Base-by-base conservation (phyloP, 1,140 invertebrate genomes). In the Portunus trituberculatus region DNA sequence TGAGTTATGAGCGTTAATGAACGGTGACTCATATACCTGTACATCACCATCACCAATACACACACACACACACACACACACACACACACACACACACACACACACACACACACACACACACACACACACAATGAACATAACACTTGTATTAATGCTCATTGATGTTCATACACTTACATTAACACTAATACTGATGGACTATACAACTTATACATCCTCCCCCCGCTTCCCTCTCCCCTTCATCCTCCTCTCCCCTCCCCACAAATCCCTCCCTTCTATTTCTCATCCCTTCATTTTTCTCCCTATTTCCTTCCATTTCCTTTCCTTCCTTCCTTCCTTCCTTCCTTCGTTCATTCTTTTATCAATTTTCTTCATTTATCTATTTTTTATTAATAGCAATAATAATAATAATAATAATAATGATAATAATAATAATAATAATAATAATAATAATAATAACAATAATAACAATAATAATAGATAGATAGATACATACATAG, bases 71-170 rank as follows among this genome's bases (percentile, higher is more conserved):
- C 32, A 52, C 32, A 46, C n/a, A 91, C n/a, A 91, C 32, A 91
- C n/a, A 91, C 32, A 91, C 32, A 91, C 32, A 91, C 32, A 91
- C 6, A 91, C 48, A 88, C 45, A 88, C 86, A 88, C 46, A 91
- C 32, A 46, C 46, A 14, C 48, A 76, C 67, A 76, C 67, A 76
- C 67, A 76, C 67, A 76, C 67, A 76, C 67, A 76, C 67, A 76
- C 67, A 76, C 67, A 76, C 67, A 76, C n/a, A n/a, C 20, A 59
- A 12, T 59, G 16, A 59, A 59, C 52, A 59, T 59, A 59, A 59
- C 52, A 59, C 12, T 59, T 14, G 16, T 59, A 59, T 20, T 59
- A 59, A 59, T 59, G 16, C 8, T 59, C 52, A 59, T 10, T 20
- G 12, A 59, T 20, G 16, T n/a, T 12, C 67, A 76, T 76, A n/a